Base-by-base conservation (phyloP, 2,113 vertebrate genomes). In the Drymodes brunneopygia region DNA sequence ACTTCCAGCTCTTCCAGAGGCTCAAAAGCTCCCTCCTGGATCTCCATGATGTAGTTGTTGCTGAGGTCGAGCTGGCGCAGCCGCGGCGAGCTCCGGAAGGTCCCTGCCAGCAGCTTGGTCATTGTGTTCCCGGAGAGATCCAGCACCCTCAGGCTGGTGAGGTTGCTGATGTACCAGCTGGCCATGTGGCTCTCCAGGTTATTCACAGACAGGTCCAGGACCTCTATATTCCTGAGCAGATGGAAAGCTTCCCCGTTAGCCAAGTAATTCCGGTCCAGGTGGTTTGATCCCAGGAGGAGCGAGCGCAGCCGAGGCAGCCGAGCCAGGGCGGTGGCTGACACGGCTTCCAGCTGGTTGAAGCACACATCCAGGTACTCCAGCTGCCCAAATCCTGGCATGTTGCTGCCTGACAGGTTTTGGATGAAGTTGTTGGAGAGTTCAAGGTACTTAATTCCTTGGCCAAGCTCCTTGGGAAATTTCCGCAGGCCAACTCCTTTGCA, bases 401-500 rank as follows among this genome's bases (percentile, higher is more conserved):
- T 60, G 72, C 66, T 53, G 19, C 75, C 81, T 12, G 91, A 95
- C 73, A 99, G 92, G 91, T 96, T 97, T 96, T 92, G 97, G 94
- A 99, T 98, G 95, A 98, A 93, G 95, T 98, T 99, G 95, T 98
- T 97, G 96, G 98, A 98, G 83, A 98, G 94, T 95, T 98, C 98
- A 1, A 98, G 96, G 64, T 95, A 91, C 95, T 95, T 95, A 14
- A 98, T 91, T 48, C 84, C 97, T 54, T 44, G 64, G 83, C 97
- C 79, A 36, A 99, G 87, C 50, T 92, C 94, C 92, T 83, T 40
- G 12, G 98, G 98, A 79, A 99, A 93, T 33, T 91, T 96, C 45
- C 12, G 78, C 69, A 98, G 98, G 70, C 97, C 96, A 10, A 53
- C 86, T 45, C 97, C 97, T 80, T 86, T 97, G 97, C 98, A 98